Percentiles rank a stretch among this genome's conserved stretches.
Evolutionary conservation across 2,113 vertebrate genomes (phyloP).

Genomic region (Dicaeum eximium): DNA sequence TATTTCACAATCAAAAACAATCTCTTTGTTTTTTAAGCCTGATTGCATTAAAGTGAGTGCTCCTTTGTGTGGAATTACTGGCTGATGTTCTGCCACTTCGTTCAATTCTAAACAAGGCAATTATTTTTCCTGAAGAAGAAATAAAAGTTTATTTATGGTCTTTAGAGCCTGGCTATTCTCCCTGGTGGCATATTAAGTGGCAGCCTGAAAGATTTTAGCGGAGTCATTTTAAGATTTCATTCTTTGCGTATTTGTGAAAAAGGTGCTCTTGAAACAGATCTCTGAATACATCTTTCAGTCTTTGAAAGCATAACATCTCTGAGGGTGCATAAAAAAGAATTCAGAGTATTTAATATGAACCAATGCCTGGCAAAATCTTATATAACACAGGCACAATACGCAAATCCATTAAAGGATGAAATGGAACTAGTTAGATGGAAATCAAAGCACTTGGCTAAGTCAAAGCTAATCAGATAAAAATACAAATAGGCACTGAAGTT

Average conservation of each 20-base stretch:
- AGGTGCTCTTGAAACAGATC: neutral
- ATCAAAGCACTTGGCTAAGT: neutral
- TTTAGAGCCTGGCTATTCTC: neutral
- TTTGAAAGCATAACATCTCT: neutral
- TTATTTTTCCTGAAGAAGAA: neutral
- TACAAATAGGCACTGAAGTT: neutral
- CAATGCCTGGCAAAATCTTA: neutral
- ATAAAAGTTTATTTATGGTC: neutral
- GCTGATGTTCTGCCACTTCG: conserved; percentile 18
- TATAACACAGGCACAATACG: neutral
- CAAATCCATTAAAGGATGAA: conserved; percentile 1
- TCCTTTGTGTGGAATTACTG: neutral
- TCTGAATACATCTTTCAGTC: neutral
- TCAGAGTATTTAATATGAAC: neutral
- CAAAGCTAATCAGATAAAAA: neutral
- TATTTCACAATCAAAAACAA: neutral
- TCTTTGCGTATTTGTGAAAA: neutral
- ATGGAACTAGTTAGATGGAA: neutral
- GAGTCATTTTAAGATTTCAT: neutral
- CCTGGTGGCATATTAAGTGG: neutral
- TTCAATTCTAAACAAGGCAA: conserved; percentile 12
- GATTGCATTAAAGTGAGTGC: neutral
- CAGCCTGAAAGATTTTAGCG: neutral
- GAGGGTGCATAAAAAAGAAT: neutral
- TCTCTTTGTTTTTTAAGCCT: neutral